Percentiles rank a stretch among this genome's conserved stretches.
phyloP scores from a whole-genome alignment of 2,113 vertebrate species.

The Gulo gulo region DNA sequence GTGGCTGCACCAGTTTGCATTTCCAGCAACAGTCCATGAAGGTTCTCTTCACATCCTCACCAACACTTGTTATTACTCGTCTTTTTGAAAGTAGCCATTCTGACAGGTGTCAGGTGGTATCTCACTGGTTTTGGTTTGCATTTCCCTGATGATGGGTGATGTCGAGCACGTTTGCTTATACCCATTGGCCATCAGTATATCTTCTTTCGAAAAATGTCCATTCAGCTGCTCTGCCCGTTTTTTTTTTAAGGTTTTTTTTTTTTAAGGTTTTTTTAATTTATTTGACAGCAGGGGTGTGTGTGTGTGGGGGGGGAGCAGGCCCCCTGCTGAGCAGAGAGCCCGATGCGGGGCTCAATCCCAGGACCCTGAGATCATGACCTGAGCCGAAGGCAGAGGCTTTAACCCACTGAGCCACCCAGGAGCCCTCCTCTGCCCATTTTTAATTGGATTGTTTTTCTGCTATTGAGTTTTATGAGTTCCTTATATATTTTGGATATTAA shows the following conservation, averaged over 20 bases:
- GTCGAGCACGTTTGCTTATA: background rate
- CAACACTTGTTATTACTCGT: background rate
- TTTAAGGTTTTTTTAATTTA: too few relatives aligned
- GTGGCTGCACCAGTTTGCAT: background rate
- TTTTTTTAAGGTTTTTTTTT: too few relatives aligned
- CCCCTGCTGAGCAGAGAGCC: too few relatives aligned
- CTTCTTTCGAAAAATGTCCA: background rate
- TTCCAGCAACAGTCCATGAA: background rate
- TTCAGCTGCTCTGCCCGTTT: background rate
- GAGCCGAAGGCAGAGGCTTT: too few relatives aligned
- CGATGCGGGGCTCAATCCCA: too few relatives aligned
- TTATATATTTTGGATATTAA: background rate
- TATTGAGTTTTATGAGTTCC: background rate
- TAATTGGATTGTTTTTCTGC: background rate
- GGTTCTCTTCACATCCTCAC: background rate
- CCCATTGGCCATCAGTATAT: background rate
- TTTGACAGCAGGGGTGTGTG: too few relatives aligned
- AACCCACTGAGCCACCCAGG: too few relatives aligned
- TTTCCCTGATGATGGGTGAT: background rate
- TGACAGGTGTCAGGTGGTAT: background rate
- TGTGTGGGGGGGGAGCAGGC: too few relatives aligned
- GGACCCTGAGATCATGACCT: too few relatives aligned
- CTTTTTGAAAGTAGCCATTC: background rate
- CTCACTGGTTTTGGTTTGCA: background rate
- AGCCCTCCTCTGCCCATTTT: background rate